Base-by-base conservation (phyloP, 2,797 vertebrate species). In the Periophthalmus magnuspinnatus region DNA sequence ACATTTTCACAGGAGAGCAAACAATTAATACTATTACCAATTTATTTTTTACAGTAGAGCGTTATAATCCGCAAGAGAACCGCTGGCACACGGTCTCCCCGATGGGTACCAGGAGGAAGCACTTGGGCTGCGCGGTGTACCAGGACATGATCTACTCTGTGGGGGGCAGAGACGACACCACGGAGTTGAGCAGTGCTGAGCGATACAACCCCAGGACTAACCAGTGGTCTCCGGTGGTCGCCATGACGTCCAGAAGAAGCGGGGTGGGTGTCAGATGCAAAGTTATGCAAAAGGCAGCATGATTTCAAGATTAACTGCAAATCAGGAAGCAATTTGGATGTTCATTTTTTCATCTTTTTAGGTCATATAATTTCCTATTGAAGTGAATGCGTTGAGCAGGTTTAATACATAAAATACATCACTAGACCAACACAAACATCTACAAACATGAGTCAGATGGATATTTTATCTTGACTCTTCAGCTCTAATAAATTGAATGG, bases 131-230 rank as follows among this genome's bases (percentile, higher is more conserved):
- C 52, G 97, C 98, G 0, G 97, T 99, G 38, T 99, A 99, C 87
- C 98, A 99, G 89, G 98, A 99, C 90, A 99, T 99, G 97, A 99
- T 99, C 82, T 99, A 99, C 61, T 98, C 98, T 0, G 98, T 99
- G 1, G 98, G 98, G 33, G 98, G 98, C 22, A 91, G 98, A 80
- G 98, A 99, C 17, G 98, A 99, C 75, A 99, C 98, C 0, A 99
- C 98, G 0, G 98, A 99, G 90, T 95, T 99, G 65, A 99, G 97
- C 83, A 99, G 97, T 0, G 98, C 98, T 0, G 98, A 99, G 89
- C 91, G 98, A 77, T 99, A 98, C 92, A 99, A 98, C 89, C 97
- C 98, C 58, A 92, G 97, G 72, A 98, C 97, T 48, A 99, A 99
- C 89, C 97, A 99, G 90, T 99, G 98, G 98, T 98, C 97, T 62